These are phyloP conservation scores for Malacosoma neustria DNA, from an alignment of 2,888 invertebrate species.

Conservation along the genomic window DNA sequence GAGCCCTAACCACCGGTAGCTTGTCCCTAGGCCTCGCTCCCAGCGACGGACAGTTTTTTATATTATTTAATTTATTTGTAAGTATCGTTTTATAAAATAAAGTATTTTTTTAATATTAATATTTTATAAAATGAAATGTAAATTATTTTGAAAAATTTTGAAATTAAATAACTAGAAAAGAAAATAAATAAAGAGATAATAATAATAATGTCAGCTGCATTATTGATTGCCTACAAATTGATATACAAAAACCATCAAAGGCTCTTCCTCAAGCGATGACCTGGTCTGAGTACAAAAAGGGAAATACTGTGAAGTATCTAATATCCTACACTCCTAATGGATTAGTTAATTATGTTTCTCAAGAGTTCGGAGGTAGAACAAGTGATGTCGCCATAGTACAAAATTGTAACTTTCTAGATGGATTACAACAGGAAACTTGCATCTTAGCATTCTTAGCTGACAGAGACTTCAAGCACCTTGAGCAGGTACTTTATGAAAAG, in stretches of 20 bases:
- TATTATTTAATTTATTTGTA: no score
- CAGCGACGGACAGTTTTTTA: no score
- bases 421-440: background rate
- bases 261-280: slow-evolving; percentile 25
- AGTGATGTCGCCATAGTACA: background rate
- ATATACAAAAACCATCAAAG: slow-evolving; percentile 31
- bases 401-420: slow-evolving; percentile 1
- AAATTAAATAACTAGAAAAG: no score
- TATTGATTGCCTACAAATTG: slow-evolving; percentile 36
- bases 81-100: no score
- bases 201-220: slow-evolving; percentile 26
- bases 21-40: no score
- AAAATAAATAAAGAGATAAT: no score
- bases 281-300: slow-evolving; percentile 34
- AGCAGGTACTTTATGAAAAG: background rate
- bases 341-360: slow-evolving; percentile 15
- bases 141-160: no score
- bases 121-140: no score
- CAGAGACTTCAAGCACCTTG: background rate
- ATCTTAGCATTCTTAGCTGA: background rate
- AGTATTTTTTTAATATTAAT: no score
- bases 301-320: slow-evolving; percentile 22
- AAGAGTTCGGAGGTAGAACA: slow-evolving; percentile 6
- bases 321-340: slow-evolving; percentile 22
- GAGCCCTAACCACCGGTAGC: no score